Base-by-base conservation (phyloP, 2,888 invertebrate species). In the Erannis defoliaria region DNA sequence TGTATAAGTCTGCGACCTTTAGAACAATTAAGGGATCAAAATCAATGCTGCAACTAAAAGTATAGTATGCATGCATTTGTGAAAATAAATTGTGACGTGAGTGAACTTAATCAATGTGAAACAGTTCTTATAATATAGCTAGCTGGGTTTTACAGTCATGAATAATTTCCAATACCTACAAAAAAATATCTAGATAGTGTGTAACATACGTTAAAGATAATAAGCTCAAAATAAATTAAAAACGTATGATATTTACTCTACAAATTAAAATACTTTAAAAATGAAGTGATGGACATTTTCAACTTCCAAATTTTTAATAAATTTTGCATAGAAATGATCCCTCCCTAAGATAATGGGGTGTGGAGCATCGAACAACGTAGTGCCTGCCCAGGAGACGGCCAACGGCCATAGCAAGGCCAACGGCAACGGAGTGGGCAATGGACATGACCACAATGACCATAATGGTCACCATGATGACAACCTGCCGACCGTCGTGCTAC, bases 291-390 rank as follows among this genome's bases (percentile, higher is more conserved):
- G 46, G 14, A 46, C 18, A 18, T n/a, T 1, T 40, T 21, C 2
- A 31, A 48, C 18, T 12, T 10, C 8, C 1, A 14, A 37, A 31
- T 18, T 5, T 31, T 31, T 42, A 23, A 26, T 12, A 21, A 38
- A 10, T 19, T 1, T 26, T 26, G 26, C 1, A 35, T 40, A 55
- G 9, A 57, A 61, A 50, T 62, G 50, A 14, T 66, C 67, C 18
- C 49, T 64, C 58, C 42, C 9, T 51, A 26, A 43, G 9, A 75
- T 46, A 68, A 94, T 94, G 94, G 94, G 94, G 59, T 94, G 94
- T 63, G 93, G 93, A 5, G 86, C 93, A 0, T 93, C 94, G 0
- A 85, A 82, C 19, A 83, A 85, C 66, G 89, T 88, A 31, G 81
- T 87, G 16, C 81, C 88, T 0, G 78, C 85, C 12, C 70, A 67